Base-by-base conservation (phyloP, 2,888 invertebrate species). In the Erebia palarica region DNA sequence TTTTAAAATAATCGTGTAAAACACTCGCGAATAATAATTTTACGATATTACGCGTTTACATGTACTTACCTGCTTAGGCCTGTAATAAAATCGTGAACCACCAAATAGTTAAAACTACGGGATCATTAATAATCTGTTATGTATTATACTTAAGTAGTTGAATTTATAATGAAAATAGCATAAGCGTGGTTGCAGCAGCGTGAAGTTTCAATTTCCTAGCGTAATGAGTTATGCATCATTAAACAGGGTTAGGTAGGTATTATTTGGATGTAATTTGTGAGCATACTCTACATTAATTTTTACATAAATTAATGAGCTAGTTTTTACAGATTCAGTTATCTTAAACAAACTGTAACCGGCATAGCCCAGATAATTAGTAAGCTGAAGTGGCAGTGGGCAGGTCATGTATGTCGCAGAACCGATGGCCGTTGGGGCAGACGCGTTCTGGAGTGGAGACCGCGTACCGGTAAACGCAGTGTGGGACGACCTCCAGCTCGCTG, bases 161-260 rank as follows among this genome's bases (percentile, higher is more conserved):
- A 69, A 69, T 64, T 69, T 65, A 69, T 58, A 69, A 65, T 69
- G 36, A 65, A 27, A 69, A 69, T 59, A 69, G 64, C 64, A 69
- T 49, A 69, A 69, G 64, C 69, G 58, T 51, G 64, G 58, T 58
- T 58, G 64, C 58, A 58, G 57, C 58, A 51, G 68, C 59, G 59
- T 55, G 68, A 68, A 65, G 68, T 65, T 71, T 72, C 71, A 72
- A 72, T 72, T 72, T 68, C 68, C 68, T 68, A 59, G 65, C 59
- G 68, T 72, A 72, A 68, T 72, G 71, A 68, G 71, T 71, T 65
- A 44, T 58, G 53, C 65, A 72, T 71, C 64, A 65, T 64, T 68
- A 65, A 68, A 64, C 44, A 66, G 57, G 66, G 55, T 66, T 66
- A 58, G 66, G 47, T 66, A 58, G 66, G 47, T 66, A 66, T 66